Conservation (phyloP, 2,888 invertebrate genomes). For the Eudemis profundana region DNA sequence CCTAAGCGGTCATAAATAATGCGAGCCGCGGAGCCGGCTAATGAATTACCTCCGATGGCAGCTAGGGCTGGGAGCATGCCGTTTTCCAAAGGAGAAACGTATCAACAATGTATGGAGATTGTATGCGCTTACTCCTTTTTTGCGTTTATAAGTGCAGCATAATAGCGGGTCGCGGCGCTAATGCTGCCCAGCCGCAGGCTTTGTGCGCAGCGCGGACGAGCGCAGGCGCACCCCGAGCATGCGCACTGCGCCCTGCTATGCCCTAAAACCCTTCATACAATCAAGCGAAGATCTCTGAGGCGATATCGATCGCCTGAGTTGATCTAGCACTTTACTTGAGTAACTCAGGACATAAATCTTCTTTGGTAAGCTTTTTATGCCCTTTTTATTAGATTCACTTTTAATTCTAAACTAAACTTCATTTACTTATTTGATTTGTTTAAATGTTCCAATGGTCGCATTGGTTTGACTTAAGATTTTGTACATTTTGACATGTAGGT, state of each 20-base stretch:
- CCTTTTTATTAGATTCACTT: neutral
- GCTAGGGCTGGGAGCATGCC: constrained; percentile 55
- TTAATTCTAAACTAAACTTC: neutral
- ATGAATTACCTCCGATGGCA: constrained; percentile 75
- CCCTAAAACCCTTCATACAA: constrained; percentile 48
- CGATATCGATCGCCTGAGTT: constrained; percentile 6
- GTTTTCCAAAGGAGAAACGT: constrained; percentile 1
- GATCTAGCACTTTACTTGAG: constrained; percentile 16
- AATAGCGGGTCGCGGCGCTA: constrained; percentile 61
- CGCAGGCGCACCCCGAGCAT: constrained; percentile 50
- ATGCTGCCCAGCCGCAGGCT: constrained; percentile 53
- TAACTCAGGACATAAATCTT: neutral
- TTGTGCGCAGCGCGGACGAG: constrained; percentile 48
- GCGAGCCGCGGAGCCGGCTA: constrained; percentile 72
- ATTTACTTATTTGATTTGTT: neutral
- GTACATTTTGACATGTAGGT: neutral
- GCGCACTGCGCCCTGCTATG: constrained; percentile 53
- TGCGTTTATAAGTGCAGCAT: constrained; percentile 52
- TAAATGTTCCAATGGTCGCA: neutral
- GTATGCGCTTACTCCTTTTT: constrained; percentile 35
- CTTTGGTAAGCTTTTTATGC: neutral
- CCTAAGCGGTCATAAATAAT: constrained; percentile 78
- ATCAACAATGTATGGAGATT: constrained; percentile 1
- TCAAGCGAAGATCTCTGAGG: constrained; percentile 12
- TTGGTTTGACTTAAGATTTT: too few relatives aligned